Base-by-base conservation (phyloP, 2,888 invertebrate species). In the Platycheirus rosarum region DNA sequence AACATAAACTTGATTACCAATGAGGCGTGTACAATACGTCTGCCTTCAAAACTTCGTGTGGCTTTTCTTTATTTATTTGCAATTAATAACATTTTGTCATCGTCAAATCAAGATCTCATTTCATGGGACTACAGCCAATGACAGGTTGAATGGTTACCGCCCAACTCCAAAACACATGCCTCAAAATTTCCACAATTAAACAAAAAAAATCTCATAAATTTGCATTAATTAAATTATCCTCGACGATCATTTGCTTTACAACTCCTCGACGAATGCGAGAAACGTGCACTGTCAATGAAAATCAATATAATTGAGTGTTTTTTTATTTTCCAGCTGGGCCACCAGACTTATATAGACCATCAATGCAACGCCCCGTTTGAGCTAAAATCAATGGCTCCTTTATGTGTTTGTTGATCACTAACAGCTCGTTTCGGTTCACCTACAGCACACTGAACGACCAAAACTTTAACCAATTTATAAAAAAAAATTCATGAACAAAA, bases 161-260 rank as follows among this genome's bases (percentile, higher is more conserved):
- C 71, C 68, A 77, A 62, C 62, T 71, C 68, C 63, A 77, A 68
- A 66, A 62, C 51, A 63, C 66, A 76, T 82, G 63, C 68, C 70
- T 82, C 82, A 82, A 82, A 73, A 63, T 82, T 77, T 82, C 71
- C 77, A 82, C 82, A 73, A 68, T 77, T 77, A 69, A 13, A 11
- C 4, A 13, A 74, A 78, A 78, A 78, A 78, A 78, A 78, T 74
- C 78, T 65, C 84, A 84, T 84, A 84, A 84, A 84, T 84, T 84
- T 84, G 44, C 78, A 84, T 82, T 82, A 82, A 77, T 82, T 82
- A 77, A 76, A 73, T 68, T 57, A 73, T 82, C 82, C 77, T 77
- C 77, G 65, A 65, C 77, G 65, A 65, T 63, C 70, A 37, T 70
- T n/a, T 8, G 42, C 48, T 26, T 2, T 6, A 26, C 26, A 26